A percentile compares a stretch with the other conserved stretches of the same genome.
These are phyloP conservation scores for Ophioderma brevispina DNA, from an alignment of 35 echinoderm and acorn worm species.

Conservation along the genomic window DNA sequence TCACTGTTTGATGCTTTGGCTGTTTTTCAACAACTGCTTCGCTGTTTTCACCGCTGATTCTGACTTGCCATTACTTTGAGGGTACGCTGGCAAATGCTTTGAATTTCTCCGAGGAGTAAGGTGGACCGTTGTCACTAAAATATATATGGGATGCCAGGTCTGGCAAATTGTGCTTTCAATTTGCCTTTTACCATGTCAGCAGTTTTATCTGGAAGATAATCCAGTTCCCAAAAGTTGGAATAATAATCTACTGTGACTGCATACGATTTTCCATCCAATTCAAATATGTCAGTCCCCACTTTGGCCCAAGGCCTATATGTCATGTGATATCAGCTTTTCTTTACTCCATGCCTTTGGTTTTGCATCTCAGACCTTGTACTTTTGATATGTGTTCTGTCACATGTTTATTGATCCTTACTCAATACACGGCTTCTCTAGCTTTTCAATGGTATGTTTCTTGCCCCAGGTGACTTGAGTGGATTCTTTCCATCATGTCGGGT, in stretches of 20 bases:
- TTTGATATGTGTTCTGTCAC: neutral
- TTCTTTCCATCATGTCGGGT: neutral
- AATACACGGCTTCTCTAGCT: neutral
- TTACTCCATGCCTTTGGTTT: neutral
- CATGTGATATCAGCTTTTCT: neutral
- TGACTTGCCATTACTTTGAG: neutral
- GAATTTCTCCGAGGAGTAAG: neutral
- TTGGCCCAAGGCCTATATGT: neutral
- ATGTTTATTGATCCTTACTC: neutral
- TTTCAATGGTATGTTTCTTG: neutral
- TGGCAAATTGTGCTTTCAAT: neutral
- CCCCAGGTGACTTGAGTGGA: too few species aligned
- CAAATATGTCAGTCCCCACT: neutral
- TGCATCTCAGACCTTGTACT: neutral
- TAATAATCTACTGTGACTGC: neutral
- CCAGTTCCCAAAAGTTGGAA: neutral
- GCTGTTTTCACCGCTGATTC: neutral
- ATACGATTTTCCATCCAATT: neutral
- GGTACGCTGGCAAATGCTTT: neutral
- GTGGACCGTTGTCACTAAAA: neutral
- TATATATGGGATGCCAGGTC: neutral
- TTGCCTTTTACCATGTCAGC: neutral
- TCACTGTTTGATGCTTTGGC: neutral
- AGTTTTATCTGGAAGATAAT: neutral
- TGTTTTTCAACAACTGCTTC: neutral